These are phyloP conservation scores for Pseudomyrmex concolor DNA, from an alignment of 1,140 invertebrate genomes.

Conservation along the genomic window DNA sequence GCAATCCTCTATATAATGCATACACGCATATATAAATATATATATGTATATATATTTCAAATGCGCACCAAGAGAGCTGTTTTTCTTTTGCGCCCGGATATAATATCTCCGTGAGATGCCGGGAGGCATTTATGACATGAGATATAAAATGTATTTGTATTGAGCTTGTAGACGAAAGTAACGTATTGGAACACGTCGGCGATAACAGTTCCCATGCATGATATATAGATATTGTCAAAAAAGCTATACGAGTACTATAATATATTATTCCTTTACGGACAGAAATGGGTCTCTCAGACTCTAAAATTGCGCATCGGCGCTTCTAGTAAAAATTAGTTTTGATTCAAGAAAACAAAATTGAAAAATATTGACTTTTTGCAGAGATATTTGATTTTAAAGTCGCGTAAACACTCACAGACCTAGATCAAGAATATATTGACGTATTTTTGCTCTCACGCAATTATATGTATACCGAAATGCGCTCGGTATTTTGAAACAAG, in stretches of 20 bases:
- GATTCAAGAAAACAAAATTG: too few relatives aligned
- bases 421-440: too few relatives aligned
- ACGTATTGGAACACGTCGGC: too few relatives aligned
- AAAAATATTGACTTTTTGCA: too few relatives aligned
- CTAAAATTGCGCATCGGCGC: too few relatives aligned
- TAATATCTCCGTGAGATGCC: conserved; percentile 5
- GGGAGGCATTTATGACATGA: neutral
- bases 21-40: neutral
- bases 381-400: too few relatives aligned
- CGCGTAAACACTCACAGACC: too few relatives aligned
- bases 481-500: conserved; percentile 25
- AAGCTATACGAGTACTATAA: neutral
- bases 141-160: conserved; percentile 7
- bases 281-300: too few relatives aligned
- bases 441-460: neutral
- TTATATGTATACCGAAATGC: conserved; percentile 37
- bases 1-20: conserved; percentile 14
- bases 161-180: conserved; percentile 7
- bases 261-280: too few relatives aligned
- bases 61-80: conserved; percentile 17
- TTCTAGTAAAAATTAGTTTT: too few relatives aligned
- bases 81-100: conserved; percentile 20
- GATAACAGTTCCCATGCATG: neutral
- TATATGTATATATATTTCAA: neutral
- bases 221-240: neutral